Evolutionary conservation across 2,113 vertebrate genomes (phyloP).

Genomic region (Panthera tigris): DNA sequence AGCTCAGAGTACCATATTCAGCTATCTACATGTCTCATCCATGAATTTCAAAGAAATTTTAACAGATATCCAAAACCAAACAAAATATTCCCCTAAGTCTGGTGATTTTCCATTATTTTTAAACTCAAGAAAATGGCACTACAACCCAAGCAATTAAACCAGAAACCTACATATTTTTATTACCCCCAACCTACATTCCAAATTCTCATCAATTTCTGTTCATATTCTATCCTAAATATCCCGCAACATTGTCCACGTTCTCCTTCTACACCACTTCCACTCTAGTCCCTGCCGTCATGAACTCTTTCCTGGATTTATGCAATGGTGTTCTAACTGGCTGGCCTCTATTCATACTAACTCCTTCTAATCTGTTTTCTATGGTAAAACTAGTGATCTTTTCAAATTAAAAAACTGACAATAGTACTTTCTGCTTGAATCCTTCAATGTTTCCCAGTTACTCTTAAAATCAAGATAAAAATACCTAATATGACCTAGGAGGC

Average conservation of each 20-base stretch:
- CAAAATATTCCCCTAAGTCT: neutral
- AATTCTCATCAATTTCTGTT: neutral
- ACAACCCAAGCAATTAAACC: neutral
- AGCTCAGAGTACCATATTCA: neutral
- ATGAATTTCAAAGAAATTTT: neutral
- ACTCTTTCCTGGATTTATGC: neutral
- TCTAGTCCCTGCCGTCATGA: neutral
- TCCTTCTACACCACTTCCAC: neutral
- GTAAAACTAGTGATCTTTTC: neutral
- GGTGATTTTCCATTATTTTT: neutral
- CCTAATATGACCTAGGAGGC: too few relatives aligned
- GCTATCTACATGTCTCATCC: neutral
- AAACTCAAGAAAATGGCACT: neutral
- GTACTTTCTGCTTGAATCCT: too few relatives aligned
- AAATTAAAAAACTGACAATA: neutral
- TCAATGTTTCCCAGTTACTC: neutral
- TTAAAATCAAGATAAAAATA: neutral
- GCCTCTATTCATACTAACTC: neutral
- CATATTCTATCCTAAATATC: neutral
- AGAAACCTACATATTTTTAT: neutral
- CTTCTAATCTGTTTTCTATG: neutral
- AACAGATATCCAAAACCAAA: neutral
- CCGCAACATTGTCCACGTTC: neutral
- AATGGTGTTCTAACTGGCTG: neutral
- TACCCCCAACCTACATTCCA: neutral